Conservation (phyloP, 2,113 vertebrate genomes). For the Rhynchopsitta pachyrhyncha region DNA sequence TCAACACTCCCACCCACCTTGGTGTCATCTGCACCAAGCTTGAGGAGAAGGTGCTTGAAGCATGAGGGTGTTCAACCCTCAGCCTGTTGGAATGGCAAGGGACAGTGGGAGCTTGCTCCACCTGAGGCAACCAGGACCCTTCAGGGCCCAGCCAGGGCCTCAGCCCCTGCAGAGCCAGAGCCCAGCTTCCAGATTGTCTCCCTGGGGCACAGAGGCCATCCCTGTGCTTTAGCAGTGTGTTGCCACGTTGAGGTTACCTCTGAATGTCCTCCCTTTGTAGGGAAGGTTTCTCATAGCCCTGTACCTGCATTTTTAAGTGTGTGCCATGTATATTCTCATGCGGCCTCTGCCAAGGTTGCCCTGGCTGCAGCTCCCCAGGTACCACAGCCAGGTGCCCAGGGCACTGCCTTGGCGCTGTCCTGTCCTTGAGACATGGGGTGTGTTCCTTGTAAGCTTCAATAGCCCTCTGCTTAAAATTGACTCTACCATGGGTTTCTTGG, state of each 20-base stretch:
- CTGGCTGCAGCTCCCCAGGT: accelerated
- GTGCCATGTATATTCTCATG: accelerated
- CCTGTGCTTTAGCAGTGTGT: not conserved
- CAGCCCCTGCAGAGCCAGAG: accelerated
- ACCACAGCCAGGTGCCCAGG: no score
- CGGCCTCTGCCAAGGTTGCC: accelerated
- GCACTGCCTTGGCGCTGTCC: accelerated
- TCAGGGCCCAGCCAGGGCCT: accelerated
- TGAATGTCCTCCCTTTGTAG: accelerated
- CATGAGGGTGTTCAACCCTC: accelerated
- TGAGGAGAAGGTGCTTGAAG: not conserved
- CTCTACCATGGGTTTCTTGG: not conserved
- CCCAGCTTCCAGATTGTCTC: not conserved
- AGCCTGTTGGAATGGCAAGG: not conserved
- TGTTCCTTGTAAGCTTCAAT: accelerated
- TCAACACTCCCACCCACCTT: not conserved
- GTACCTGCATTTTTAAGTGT: no score
- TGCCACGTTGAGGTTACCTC: accelerated
- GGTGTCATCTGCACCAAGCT: not conserved
- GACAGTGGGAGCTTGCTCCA: accelerated
- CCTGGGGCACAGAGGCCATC: accelerated
- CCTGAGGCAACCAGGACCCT: accelerated
- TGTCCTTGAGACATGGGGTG: no score
- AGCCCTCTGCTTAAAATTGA: not conserved
- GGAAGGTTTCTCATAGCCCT: accelerated